phyloP scores from a whole-genome alignment of 2,113 vertebrate species.

The Sterna hirundo region DNA sequence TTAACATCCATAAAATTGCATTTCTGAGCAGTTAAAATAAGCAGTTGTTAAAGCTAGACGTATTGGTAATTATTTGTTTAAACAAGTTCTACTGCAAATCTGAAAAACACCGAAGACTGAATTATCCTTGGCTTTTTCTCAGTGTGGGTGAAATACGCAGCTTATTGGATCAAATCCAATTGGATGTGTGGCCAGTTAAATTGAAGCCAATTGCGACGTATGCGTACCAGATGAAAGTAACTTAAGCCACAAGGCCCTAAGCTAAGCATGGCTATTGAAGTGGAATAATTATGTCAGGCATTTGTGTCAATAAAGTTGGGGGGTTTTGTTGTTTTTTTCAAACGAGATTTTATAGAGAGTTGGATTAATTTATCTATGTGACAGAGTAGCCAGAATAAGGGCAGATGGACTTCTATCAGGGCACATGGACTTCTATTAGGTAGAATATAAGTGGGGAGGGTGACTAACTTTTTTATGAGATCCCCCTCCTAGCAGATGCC shows the following conservation, averaged over 20 bases:
- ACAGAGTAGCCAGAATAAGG: neutral
- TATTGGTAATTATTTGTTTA: neutral
- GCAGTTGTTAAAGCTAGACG: slow-evolving; percentile 1
- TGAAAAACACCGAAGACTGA: neutral
- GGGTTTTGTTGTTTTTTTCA: neutral
- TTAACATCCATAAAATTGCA: slow-evolving; percentile 21
- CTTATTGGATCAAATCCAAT: slow-evolving; percentile 22
- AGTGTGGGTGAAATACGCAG: neutral
- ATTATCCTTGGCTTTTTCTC: slow-evolving; percentile 12
- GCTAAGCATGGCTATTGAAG: neutral
- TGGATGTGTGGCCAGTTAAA: slow-evolving; percentile 8
- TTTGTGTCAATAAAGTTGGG: neutral
- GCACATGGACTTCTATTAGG: neutral
- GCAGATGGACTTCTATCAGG: neutral
- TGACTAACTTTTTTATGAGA: neutral
- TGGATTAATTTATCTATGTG: neutral
- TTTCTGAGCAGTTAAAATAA: slow-evolving; percentile 17
- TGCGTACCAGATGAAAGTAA: slow-evolving; percentile 29
- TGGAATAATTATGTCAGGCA: neutral
- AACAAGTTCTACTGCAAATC: neutral
- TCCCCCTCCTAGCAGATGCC: neutral
- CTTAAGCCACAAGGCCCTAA: neutral
- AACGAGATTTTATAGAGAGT: neutral
- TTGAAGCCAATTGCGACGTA: slow-evolving; percentile 7
- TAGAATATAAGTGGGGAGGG: neutral